phyloP scores from a whole-genome alignment of 2,113 vertebrate genomes.

The Neolamprologus sp. region DNA sequence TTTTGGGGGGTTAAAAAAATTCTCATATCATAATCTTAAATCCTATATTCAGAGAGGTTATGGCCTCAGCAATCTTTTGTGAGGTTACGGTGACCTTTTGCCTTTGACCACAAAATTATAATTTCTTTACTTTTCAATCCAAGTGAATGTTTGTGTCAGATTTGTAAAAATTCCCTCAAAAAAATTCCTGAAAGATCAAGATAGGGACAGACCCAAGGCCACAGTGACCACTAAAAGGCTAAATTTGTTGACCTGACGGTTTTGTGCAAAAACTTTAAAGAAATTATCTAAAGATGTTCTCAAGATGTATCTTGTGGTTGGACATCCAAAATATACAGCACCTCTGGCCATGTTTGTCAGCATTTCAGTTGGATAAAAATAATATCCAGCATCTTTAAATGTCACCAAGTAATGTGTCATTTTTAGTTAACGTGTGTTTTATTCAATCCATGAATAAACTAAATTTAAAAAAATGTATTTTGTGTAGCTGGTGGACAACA shows the following conservation, averaged over 20 bases:
- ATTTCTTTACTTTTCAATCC: neutral
- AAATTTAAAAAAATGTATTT: rapidly evolving
- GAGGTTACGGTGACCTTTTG: neutral
- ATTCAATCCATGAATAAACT: neutral
- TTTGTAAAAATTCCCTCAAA: neutral
- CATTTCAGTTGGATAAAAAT: neutral
- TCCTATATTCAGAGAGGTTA: neutral
- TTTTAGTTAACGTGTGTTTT: neutral
- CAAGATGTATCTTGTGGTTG: neutral
- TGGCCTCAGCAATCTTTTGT: neutral
- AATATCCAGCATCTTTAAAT: neutral
- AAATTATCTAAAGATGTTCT: neutral
- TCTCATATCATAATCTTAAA: neutral
- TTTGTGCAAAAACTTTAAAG: neutral
- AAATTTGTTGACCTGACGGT: neutral
- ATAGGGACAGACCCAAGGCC: neutral
- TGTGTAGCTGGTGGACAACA: neutral
- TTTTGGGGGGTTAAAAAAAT: neutral
- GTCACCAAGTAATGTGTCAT: neutral
- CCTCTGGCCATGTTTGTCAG: neutral
- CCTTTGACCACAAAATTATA: neutral
- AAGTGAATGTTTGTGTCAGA: neutral
- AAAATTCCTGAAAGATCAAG: neutral
- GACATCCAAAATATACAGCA: neutral
- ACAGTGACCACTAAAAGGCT: neutral